Evolutionary conservation across 2,888 invertebrate genomes (phyloP).

Genomic region (Odontocolon sp.): DNA sequence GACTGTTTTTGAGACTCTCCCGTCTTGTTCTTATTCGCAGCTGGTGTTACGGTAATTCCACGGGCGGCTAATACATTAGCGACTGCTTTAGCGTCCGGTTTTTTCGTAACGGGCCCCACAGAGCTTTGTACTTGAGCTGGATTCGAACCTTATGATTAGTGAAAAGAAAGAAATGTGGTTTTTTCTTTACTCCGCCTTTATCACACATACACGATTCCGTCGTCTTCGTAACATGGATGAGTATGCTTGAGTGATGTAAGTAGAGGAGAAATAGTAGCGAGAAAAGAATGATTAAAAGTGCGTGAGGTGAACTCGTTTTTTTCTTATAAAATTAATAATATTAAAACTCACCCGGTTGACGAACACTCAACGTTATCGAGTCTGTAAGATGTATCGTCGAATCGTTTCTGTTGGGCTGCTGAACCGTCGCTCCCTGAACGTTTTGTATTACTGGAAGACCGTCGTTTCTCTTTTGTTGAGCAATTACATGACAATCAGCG

Average conservation of each 20-base stretch:
- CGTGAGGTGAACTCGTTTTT: neutral
- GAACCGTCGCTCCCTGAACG: slow-evolving; percentile 84
- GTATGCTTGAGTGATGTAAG: slow-evolving; percentile 10
- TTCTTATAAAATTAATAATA: neutral
- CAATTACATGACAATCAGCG: slow-evolving; percentile 89
- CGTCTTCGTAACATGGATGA: slow-evolving; percentile 36
- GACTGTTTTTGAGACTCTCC: slow-evolving; percentile 74
- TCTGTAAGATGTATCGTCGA: slow-evolving; percentile 87
- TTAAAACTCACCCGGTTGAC: slow-evolving; percentile 78
- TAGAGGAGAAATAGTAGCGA: neutral
- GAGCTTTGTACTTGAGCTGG: slow-evolving; percentile 76
- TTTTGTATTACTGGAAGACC: slow-evolving; percentile 89
- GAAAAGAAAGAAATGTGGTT: slow-evolving; percentile 25
- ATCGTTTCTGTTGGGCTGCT: slow-evolving; percentile 78
- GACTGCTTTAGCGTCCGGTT: slow-evolving; percentile 88
- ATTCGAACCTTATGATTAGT: slow-evolving; percentile 77
- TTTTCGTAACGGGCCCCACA: slow-evolving; percentile 79
- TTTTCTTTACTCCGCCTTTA: slow-evolving; percentile 12
- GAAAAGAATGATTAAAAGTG: neutral
- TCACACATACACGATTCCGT: neutral
- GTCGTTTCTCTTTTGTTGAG: slow-evolving; percentile 88
- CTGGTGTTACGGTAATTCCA: slow-evolving; percentile 89
- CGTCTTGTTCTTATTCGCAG: slow-evolving; percentile 82
- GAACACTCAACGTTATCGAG: slow-evolving; percentile 86
- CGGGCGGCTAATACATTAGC: slow-evolving; percentile 89